These are phyloP conservation scores for Patagioenas fasciata DNA, from an alignment of 2,113 vertebrate genomes.

Conservation along the genomic window DNA sequence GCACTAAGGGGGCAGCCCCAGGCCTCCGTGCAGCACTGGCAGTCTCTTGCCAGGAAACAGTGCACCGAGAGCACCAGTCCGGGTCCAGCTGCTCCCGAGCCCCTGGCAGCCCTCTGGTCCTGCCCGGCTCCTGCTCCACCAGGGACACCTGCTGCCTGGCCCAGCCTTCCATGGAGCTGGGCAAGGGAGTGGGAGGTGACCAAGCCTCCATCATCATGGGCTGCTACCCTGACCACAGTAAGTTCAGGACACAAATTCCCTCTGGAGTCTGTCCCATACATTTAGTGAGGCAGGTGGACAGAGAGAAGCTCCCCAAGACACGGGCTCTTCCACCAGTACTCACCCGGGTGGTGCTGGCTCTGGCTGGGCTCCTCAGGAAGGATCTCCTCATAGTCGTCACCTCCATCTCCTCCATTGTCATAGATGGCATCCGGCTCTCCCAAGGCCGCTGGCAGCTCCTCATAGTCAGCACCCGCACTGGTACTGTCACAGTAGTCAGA, in stretches of 20 bases:
- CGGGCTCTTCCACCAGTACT: background rate
- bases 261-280: background rate
- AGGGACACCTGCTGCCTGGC: background rate
- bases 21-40: background rate
- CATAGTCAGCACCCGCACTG: slow-evolving; percentile 48
- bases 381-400: slow-evolving; percentile 74
- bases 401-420: background rate
- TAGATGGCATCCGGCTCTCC: background rate
- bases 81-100: background rate
- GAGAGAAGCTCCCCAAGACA: background rate
- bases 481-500: background rate
- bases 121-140: background rate
- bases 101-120: background rate
- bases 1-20: background rate
- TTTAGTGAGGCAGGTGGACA: background rate
- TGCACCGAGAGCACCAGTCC: background rate
- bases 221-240: background rate
- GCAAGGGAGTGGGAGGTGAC: background rate
- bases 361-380: slow-evolving; percentile 4
- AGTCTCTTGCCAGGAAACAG: background rate
- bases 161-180: background rate
- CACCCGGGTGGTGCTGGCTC: background rate
- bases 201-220: background rate
- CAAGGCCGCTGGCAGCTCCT: slow-evolving; percentile 33
- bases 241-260: background rate